Evolutionary conservation across 2,888 invertebrate genomes (phyloP).

Genomic region (Uropetala carovei): DNA sequence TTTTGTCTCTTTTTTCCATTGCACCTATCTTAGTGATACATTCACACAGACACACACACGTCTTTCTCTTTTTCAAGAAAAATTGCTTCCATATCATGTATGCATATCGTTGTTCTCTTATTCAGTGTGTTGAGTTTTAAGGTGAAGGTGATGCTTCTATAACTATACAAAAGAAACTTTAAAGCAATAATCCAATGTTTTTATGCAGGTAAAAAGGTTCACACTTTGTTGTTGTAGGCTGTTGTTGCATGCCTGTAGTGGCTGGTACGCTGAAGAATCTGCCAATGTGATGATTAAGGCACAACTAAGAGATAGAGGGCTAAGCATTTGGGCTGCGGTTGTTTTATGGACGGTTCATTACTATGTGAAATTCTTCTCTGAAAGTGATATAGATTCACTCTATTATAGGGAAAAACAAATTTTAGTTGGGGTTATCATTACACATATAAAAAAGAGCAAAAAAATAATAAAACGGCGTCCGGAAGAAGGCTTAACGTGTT

Average conservation of each 20-base stretch:
- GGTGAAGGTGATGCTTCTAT: conserved; percentile 57
- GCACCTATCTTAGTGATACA: conserved; percentile 62
- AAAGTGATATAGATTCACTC: conserved; percentile 63
- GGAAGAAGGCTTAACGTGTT: conserved; percentile 60
- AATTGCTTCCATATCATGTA: conserved; percentile 63
- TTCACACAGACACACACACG: conserved; percentile 53
- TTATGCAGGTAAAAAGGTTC: conserved; percentile 48
- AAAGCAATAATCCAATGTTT: conserved; percentile 64
- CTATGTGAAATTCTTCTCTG: conserved; percentile 43
- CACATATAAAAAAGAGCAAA: conserved; percentile 46
- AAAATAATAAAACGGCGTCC: conserved; percentile 47
- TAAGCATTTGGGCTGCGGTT: conserved; percentile 55
- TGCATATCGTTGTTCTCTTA: conserved; percentile 62
- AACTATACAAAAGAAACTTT: conserved; percentile 47
- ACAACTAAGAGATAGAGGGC: conserved; percentile 38
- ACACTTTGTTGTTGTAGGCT: conserved; percentile 42
- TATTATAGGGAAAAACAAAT: conserved; percentile 51
- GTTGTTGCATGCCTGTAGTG: conserved; percentile 63
- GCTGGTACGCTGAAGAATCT: conserved; percentile 53
- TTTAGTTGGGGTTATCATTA: conserved; percentile 52
- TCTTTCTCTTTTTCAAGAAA: conserved; percentile 58
- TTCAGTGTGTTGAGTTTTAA: conserved; percentile 58
- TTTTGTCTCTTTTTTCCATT: conserved; percentile 62
- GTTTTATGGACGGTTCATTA: conserved; percentile 49
- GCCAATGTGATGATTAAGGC: conserved; percentile 62